Evolutionary conservation across 2,113 vertebrate species (phyloP), one percentile per base, ranked within the genome.

Genomic region (Chaetodon trifascialis): DNA sequence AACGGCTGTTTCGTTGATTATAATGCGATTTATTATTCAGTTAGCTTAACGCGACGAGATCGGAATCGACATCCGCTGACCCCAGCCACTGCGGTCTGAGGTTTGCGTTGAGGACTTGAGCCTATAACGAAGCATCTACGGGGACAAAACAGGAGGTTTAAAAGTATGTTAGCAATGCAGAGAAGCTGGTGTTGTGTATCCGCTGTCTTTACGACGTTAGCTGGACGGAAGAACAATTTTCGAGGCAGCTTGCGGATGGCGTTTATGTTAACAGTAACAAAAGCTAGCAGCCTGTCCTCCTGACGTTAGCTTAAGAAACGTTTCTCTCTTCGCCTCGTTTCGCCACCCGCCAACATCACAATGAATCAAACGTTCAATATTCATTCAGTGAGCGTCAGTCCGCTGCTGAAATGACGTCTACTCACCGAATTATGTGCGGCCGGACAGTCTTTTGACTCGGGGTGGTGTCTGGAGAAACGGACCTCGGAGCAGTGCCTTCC

Each of bases 201-300:
- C 10, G 11, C 16, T 9, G 38, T 56, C 9, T 54, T 54, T 30
- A n/a, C 25, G 14, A 36, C 4, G 14, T 21, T 40, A 65, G 11
- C 34, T 66, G 0, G 9, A 55, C 17, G 14, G 38, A 15, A 17
- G 55, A 72, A 38, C 44, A 38, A 72, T 67, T 81, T 58, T 71
- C 16, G 40, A 73, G 25, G 69, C 73, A 46, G 62, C 44, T 40
- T n/a, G 36, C 42, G 62, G 21, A 19, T 44, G 59, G 46, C 79
- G 56, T 74, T 65, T 0, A 51, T 36, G 34, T 62, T 55, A 85
- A 76, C 84, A 62, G 72, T 25, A 90, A 93, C 89, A 93, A 92
- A 91, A 93, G 93, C 93, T 93, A 92, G 73, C 89, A 82, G 19
- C 60, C 80, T 34, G 46, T 46, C 71, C 78, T 54, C 38, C 59